Base-by-base conservation (phyloP, 1,140 invertebrate genomes). In the Drepana arcuata region DNA sequence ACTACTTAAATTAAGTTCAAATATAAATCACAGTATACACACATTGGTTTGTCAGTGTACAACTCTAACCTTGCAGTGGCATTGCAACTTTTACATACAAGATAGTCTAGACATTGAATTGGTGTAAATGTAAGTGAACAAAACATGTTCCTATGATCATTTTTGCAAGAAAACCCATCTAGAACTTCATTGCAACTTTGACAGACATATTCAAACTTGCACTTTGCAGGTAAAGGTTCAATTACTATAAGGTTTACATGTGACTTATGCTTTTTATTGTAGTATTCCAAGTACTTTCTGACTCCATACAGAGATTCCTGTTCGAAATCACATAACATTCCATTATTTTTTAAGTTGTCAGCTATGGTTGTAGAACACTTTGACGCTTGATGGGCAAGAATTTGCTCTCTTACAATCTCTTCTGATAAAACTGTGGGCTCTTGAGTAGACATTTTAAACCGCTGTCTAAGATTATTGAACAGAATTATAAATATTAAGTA, bases 1-100 rank as follows among this genome's bases (percentile, higher is more conserved):
- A 57, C 36, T 31, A 44, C 29, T 27, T 33, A 40, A 43, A 6
- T 31, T 21, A 39, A 21, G 41, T 48, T 28, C 41, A 77, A 70
- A 58, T 61, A 47, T 30, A 52, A 40, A 64, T 80, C 75, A 65
- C 75, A 80, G 36, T 70, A 70, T 0, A 69, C 32, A 60, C 75
- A 80, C 14, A 41, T 41, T 11, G 62, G 64, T 14, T 64, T 56
- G 6, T 54, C 27, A 16, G 38, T 6, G 26, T 36, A 37, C 13
- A 75, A 40, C 27, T 78, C 69, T 3, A 21, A 28, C 16, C 50
- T 54, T 12, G 59, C 66, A 7, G 45, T 61, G 2, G 45, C 16
- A 18, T 41, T 35, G 51, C 75, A 80, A 9, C 44, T 24, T 28
- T 50, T 59, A 55, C 75, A 80, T 3, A 59, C 14, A 6, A 80